These are phyloP conservation scores for Nannospalax galili DNA, from an alignment of 2,113 vertebrate species.

Conservation along the genomic window DNA sequence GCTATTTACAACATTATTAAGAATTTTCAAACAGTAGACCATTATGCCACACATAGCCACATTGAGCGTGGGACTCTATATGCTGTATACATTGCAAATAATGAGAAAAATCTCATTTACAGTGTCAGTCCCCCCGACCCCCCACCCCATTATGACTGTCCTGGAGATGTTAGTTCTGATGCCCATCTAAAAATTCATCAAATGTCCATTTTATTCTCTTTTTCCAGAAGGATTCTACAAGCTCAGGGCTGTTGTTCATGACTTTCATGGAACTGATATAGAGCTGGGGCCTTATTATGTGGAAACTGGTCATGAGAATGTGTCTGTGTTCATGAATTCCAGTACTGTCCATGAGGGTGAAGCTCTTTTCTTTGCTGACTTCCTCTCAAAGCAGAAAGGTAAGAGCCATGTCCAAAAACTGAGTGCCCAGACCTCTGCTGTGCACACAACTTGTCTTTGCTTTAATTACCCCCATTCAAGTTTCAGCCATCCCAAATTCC, in stretches of 20 bases:
- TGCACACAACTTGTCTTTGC: background rate
- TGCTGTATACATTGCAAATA: rapidly evolving
- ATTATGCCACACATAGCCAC: background rate
- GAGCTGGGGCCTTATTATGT: constrained; percentile 77
- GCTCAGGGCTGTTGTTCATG: constrained; percentile 55
- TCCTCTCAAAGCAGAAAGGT: constrained; percentile 30
- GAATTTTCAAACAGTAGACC: background rate
- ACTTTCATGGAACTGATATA: constrained; percentile 31
- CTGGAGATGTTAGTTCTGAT: no score
- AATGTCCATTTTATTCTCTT: background rate
- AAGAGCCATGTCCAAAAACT: constrained; percentile 32
- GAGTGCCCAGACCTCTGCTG: background rate
- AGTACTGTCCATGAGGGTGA: constrained; percentile 69
- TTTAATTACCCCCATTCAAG: background rate
- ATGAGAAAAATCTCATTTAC: background rate
- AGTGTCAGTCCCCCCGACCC: no score
- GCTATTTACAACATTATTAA: background rate
- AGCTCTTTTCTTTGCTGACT: constrained; percentile 46
- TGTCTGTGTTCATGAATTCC: constrained; percentile 74
- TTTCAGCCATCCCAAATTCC: rapidly evolving
- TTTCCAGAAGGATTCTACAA: constrained; percentile 69
- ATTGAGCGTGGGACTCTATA: background rate
- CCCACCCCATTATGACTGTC: rapidly evolving
- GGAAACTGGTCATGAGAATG: background rate
- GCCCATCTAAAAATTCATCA: background rate